Evolutionary conservation across 2,797 vertebrate species (phyloP).

Genomic region (Molossus alvarezi): DNA sequence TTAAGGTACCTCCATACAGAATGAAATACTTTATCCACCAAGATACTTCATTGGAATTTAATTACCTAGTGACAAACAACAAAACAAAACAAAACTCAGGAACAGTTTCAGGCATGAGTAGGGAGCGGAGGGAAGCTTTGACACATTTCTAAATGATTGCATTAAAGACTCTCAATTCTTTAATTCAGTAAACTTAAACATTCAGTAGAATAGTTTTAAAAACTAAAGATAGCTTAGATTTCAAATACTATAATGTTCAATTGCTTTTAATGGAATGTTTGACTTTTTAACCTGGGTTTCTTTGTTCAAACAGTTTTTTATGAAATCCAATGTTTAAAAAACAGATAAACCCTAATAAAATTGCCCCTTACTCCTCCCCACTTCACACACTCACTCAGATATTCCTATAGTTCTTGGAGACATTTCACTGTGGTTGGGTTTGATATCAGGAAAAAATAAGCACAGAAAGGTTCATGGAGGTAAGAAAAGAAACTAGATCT

Average conservation of each 20-base stretch:
- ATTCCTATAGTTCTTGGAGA: not conserved
- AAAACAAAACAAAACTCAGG: not conserved
- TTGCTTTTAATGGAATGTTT: not conserved
- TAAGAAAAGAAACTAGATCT: not conserved
- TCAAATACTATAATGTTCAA: not conserved
- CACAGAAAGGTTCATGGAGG: not conserved
- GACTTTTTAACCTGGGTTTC: not conserved
- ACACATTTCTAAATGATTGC: not conserved
- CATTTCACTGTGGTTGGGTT: not conserved
- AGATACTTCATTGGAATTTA: not conserved
- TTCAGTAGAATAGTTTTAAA: conserved; percentile 8
- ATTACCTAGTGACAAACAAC: not conserved
- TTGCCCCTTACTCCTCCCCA: not conserved
- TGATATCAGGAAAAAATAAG: not conserved
- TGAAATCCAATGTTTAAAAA: not conserved
- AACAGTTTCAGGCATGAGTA: not conserved
- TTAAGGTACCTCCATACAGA: not conserved
- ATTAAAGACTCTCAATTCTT: conserved; percentile 1
- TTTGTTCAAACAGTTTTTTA: not conserved
- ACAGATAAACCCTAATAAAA: not conserved
- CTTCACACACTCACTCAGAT: not conserved
- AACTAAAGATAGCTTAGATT: not conserved
- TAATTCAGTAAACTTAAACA: conserved; percentile 1
- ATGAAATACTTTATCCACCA: not conserved
- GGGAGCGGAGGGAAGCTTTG: not conserved